phyloP scores from a whole-genome alignment of 2,797 vertebrate species.

The Hypotaenidia okinawae region DNA sequence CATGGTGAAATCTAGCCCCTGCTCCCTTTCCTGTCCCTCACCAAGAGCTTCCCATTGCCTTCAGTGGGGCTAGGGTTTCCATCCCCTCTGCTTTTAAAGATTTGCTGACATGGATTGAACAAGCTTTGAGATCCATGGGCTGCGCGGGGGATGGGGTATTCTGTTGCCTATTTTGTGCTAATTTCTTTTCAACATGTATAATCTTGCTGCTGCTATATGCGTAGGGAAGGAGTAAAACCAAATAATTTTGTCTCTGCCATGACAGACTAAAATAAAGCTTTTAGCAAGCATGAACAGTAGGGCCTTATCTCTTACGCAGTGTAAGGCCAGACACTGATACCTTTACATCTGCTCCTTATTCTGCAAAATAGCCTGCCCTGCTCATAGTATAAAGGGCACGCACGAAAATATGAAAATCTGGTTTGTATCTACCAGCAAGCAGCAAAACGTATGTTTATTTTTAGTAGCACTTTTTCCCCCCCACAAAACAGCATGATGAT shows the following conservation, averaged over 20 bases:
- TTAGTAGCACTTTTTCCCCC: background rate
- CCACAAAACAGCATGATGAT: background rate
- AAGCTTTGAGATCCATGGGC: background rate
- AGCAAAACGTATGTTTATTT: conserved; percentile 45
- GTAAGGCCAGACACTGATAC: conserved; percentile 11
- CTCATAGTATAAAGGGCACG: background rate
- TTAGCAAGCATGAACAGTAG: conserved; percentile 42
- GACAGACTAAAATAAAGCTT: conserved; percentile 56
- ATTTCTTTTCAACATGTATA: background rate
- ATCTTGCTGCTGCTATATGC: conserved; percentile 1
- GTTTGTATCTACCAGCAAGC: conserved; percentile 30
- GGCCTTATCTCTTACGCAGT: conserved; percentile 42
- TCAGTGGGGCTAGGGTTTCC: background rate
- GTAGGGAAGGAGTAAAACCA: conserved; percentile 47
- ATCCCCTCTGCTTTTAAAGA: background rate
- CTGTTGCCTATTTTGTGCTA: background rate
- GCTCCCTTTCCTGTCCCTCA: background rate
- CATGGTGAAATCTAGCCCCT: background rate
- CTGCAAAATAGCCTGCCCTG: background rate
- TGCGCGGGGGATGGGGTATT: background rate
- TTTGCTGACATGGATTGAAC: background rate
- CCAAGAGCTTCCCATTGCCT: background rate
- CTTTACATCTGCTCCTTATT: background rate
- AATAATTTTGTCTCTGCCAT: conserved; percentile 30
- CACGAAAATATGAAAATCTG: conserved; percentile 3